Conservation (phyloP, 1,140 invertebrate genomes). For the Drosophila littoralis region DNA sequence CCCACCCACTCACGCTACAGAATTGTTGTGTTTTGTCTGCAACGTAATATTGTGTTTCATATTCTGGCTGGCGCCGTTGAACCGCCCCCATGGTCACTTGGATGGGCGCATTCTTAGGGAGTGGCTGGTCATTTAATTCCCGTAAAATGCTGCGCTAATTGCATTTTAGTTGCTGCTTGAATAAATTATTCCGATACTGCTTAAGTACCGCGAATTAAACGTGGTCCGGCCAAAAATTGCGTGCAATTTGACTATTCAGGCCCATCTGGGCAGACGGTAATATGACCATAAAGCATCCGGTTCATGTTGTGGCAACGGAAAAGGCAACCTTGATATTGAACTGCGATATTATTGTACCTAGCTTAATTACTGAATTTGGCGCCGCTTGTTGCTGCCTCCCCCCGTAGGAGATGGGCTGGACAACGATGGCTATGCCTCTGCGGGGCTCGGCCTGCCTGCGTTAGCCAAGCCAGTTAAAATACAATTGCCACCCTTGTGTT, state of each 20-base stretch:
- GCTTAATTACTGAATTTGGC: conserved; percentile 63
- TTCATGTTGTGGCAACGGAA: conserved; percentile 33
- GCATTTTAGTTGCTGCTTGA: conserved; percentile 61
- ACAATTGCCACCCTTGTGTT: conserved; percentile 30
- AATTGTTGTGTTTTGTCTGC: conserved; percentile 38
- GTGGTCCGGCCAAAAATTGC: conserved; percentile 37
- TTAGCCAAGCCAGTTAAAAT: conserved; percentile 1
- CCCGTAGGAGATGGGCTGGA: not conserved
- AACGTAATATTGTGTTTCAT: conserved; percentile 56
- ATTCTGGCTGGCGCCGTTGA: conserved; percentile 28
- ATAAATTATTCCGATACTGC: not conserved
- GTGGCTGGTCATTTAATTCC: conserved; percentile 54
- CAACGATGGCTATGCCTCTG: conserved; percentile 28
- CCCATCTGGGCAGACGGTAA: conserved; percentile 39
- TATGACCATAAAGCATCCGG: conserved; percentile 59
- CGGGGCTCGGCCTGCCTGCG: not conserved
- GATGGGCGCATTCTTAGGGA: conserved; percentile 10
- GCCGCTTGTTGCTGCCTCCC: conserved; percentile 36
- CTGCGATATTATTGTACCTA: conserved; percentile 61
- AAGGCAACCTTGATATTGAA: conserved; percentile 58
- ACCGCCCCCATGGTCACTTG: conserved; percentile 11
- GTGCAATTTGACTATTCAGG: conserved; percentile 64
- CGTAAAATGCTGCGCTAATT: conserved; percentile 65
- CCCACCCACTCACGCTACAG: conserved; percentile 13
- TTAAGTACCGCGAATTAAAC: conserved; percentile 31